phyloP scores from a whole-genome alignment of 2,888 invertebrate genomes.

The Gymnosoma rotundatum region DNA sequence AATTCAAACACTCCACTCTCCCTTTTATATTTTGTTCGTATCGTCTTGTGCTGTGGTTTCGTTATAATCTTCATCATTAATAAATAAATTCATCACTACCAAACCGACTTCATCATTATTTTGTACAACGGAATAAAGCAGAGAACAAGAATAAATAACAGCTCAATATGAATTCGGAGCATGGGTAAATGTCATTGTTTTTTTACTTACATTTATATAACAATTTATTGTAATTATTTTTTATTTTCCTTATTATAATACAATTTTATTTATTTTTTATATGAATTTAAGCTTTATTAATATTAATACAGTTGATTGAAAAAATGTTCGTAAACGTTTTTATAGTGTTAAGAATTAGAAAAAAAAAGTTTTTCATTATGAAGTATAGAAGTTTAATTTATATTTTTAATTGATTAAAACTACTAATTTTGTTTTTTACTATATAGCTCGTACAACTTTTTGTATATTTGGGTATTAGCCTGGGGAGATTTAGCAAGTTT shows the following conservation, averaged over 20 bases:
- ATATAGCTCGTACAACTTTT: no score
- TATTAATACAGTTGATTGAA: not conserved
- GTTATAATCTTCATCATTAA: constrained; percentile 50
- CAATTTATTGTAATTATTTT: constrained; percentile 1
- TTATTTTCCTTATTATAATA: not conserved
- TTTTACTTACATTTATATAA: constrained; percentile 38
- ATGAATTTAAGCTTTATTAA: not conserved
- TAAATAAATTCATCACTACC: constrained; percentile 45
- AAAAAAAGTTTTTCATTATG: no score
- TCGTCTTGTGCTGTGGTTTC: constrained; percentile 33
- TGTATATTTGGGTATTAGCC: no score
- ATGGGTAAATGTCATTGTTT: constrained; percentile 78
- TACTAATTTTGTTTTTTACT: no score
- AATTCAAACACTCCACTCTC: constrained; percentile 1
- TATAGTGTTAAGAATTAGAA: not conserved
- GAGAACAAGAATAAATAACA: constrained; percentile 71
- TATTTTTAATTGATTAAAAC: no score
- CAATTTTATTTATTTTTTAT: not conserved
- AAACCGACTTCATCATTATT: constrained; percentile 32
- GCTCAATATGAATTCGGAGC: constrained; percentile 82
- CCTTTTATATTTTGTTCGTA: not conserved
- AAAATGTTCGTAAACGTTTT: not conserved
- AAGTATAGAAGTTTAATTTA: no score
- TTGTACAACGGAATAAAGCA: constrained; percentile 41
- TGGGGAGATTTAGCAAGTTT: no score